Conservation (phyloP, 2,797 vertebrate species). For the Spondyliosoma cantharus region DNA sequence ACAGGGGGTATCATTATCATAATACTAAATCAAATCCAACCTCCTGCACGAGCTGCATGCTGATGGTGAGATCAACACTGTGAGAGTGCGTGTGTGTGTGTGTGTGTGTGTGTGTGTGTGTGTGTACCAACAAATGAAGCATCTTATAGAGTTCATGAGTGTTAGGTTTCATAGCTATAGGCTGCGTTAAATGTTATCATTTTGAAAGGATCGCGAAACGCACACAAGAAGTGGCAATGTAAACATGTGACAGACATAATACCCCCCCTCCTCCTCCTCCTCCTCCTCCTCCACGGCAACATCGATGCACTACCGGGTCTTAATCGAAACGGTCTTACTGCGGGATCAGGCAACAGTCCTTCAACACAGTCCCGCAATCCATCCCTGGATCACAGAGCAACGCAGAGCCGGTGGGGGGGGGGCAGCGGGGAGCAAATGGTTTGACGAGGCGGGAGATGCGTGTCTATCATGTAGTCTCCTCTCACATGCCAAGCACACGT, state of each 20-base stretch:
- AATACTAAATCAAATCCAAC: constrained; percentile 41
- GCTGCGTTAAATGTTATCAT: background rate
- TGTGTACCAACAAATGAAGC: no score
- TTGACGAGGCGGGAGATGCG: constrained; percentile 65
- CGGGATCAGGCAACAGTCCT: constrained; percentile 27
- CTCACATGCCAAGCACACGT: constrained; percentile 63
- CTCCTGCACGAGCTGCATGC: constrained; percentile 10
- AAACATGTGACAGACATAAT: background rate
- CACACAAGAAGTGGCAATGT: background rate
- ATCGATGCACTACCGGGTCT: constrained; percentile 6
- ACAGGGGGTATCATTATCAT: constrained; percentile 38
- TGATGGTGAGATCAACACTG: constrained; percentile 18
- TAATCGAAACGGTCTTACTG: constrained; percentile 15
- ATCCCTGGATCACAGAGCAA: constrained; percentile 43
- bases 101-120: background rate
- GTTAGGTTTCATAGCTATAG: background rate
- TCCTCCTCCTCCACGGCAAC: background rate
- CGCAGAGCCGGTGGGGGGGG: background rate
- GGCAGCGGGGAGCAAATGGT: constrained; percentile 56
- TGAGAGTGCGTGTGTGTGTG: background rate
- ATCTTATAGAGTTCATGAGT: background rate
- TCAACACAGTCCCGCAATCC: constrained; percentile 42
- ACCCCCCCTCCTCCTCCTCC: no score
- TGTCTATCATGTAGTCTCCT: constrained; percentile 70
- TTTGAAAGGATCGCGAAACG: background rate